Conservation (phyloP, 2,797 vertebrate species). For the Pempheris klunzingeri region DNA sequence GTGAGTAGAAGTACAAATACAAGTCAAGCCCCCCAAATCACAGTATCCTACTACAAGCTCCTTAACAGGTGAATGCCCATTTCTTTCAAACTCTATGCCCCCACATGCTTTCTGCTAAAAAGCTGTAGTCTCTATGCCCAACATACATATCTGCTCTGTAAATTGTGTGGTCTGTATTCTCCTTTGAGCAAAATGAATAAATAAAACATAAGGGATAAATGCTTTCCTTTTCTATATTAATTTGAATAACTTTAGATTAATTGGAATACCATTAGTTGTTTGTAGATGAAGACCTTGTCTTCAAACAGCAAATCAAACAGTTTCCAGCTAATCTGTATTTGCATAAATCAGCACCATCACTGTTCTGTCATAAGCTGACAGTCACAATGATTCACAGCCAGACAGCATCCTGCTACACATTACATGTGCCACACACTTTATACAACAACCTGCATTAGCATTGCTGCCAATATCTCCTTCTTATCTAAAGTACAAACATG, state of each 20-base stretch:
- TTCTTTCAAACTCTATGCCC: not conserved
- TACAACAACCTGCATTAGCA: not conserved
- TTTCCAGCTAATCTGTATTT: too few species aligned
- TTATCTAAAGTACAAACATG: not conserved
- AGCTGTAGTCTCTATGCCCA: not conserved
- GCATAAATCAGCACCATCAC: too few species aligned
- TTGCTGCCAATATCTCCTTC: not conserved
- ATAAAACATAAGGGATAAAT: too few species aligned
- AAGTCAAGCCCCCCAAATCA: not conserved
- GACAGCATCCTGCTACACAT: not conserved
- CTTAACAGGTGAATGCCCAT: not conserved
- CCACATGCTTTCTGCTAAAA: not conserved
- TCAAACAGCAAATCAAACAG: too few species aligned
- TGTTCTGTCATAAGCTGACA: too few species aligned
- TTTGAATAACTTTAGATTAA: too few species aligned
- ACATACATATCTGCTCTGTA: not conserved
- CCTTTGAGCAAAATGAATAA: not conserved
- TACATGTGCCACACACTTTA: not conserved
- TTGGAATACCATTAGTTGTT: not conserved
- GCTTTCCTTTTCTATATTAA: too few species aligned
- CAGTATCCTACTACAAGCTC: not conserved
- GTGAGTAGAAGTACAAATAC: not conserved
- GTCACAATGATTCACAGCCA: too few species aligned
- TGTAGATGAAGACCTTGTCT: not conserved
- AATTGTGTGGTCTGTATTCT: not conserved